These are phyloP conservation scores for Perca fluviatilis DNA, from an alignment of 2,113 vertebrate genomes.

Conservation along the genomic window DNA sequence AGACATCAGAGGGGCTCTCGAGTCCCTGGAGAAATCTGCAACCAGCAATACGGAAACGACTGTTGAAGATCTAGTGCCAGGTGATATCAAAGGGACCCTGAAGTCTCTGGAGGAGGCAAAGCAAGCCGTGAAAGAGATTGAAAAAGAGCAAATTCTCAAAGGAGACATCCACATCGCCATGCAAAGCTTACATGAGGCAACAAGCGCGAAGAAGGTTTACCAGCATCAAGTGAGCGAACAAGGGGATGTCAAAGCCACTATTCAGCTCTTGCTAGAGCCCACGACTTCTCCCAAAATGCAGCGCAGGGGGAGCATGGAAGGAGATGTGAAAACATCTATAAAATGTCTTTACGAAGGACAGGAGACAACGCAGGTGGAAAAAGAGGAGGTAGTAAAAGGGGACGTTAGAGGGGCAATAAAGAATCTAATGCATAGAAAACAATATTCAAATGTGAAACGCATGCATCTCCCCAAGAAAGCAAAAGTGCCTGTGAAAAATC, in stretches of 20 bases:
- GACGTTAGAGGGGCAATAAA: slow-evolving; percentile 85
- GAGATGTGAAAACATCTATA: slow-evolving; percentile 82
- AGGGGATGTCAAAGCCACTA: slow-evolving; percentile 80
- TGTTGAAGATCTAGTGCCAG: slow-evolving; percentile 87
- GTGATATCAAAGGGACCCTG: slow-evolving; percentile 88
- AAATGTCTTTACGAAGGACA: slow-evolving; percentile 81
- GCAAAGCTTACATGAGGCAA: slow-evolving; percentile 79
- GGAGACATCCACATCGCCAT: slow-evolving; percentile 80
- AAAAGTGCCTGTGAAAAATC: slow-evolving; percentile 78
- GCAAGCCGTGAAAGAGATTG: slow-evolving; percentile 83
- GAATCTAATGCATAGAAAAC: slow-evolving; percentile 84
- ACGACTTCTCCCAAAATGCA: slow-evolving; percentile 71
- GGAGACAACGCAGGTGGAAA: slow-evolving; percentile 76
- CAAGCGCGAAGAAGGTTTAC: slow-evolving; percentile 80
- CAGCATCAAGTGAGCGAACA: slow-evolving; percentile 83
- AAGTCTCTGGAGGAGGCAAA: slow-evolving; percentile 88
- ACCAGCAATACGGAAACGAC: slow-evolving; percentile 82
- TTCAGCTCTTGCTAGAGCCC: slow-evolving; percentile 85
- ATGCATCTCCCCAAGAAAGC: slow-evolving; percentile 80
- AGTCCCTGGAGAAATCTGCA: slow-evolving; percentile 89
- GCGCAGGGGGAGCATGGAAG: slow-evolving; percentile 75
- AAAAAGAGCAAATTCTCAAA: slow-evolving; percentile 83
- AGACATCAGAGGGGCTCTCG: slow-evolving; percentile 87
- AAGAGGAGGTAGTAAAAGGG: slow-evolving; percentile 81
- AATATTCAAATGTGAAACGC: slow-evolving; percentile 82